Conservation (phyloP, 1,140 invertebrate genomes). For the Euura saliciscinereae region DNA sequence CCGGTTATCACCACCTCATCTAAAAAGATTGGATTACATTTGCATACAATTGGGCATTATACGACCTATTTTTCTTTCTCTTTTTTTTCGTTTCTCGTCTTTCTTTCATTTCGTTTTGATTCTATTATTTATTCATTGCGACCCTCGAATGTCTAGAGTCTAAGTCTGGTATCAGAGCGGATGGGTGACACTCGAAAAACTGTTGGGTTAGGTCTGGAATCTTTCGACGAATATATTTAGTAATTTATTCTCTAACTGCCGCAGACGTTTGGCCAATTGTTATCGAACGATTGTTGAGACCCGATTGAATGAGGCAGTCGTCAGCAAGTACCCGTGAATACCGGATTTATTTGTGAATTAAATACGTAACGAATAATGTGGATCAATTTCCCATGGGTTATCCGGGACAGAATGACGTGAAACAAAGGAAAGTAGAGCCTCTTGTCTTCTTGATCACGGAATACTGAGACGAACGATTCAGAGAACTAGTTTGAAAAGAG, state of each 20-base stretch:
- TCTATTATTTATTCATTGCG: slow-evolving; percentile 7
- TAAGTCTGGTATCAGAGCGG: background rate
- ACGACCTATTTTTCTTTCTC: background rate
- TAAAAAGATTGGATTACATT: slow-evolving; percentile 7
- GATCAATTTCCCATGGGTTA: background rate
- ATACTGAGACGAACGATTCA: background rate
- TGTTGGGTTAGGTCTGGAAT: slow-evolving; percentile 5
- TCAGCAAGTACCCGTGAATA: background rate
- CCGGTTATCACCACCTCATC: slow-evolving; percentile 6
- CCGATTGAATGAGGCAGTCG: background rate
- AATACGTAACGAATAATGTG: background rate
- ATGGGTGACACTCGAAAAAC: background rate
- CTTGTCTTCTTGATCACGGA: background rate
- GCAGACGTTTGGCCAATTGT: slow-evolving; percentile 1
- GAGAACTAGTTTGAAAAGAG: background rate
- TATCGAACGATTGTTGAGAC: background rate
- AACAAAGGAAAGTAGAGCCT: background rate
- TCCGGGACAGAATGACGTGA: background rate
- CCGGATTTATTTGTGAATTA: background rate
- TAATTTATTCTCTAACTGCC: background rate
- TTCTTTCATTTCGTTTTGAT: background rate
- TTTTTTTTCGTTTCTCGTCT: too few relatives aligned
- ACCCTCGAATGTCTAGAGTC: background rate
- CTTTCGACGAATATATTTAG: slow-evolving; percentile 4
- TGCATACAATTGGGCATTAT: slow-evolving; percentile 7